Percentiles rank a stretch among this genome's conserved stretches.
These are phyloP conservation scores for Lophius piscatorius DNA, from an alignment of 2,113 vertebrate genomes.

Conservation along the genomic window DNA sequence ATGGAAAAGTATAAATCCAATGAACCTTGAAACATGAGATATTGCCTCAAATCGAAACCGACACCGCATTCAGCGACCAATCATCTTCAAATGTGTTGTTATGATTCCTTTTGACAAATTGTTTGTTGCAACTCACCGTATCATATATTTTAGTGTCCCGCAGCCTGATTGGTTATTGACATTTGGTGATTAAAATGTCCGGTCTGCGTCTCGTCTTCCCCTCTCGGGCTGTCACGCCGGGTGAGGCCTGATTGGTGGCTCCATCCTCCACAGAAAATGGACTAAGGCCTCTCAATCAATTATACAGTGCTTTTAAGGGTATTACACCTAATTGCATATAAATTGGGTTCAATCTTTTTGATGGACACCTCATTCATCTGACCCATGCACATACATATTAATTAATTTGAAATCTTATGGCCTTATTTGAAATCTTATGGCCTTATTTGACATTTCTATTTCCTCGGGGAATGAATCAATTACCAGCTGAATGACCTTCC, in stretches of 20 bases:
- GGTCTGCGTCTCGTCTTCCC: slow-evolving; percentile 21
- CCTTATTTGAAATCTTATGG: slow-evolving; percentile 30
- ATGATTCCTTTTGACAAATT: slow-evolving; percentile 36
- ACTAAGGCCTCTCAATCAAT: slow-evolving; percentile 40
- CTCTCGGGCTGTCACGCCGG: slow-evolving; percentile 15
- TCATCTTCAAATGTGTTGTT: slow-evolving; percentile 19
- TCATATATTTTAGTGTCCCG: slow-evolving; percentile 8
- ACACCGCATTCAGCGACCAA: neutral
- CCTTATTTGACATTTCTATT: slow-evolving; percentile 28
- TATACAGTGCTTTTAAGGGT: slow-evolving; percentile 31
- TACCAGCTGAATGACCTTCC: slow-evolving; percentile 19
- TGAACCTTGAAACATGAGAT: neutral
- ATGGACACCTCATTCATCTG: slow-evolving; percentile 38
- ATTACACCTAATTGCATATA: slow-evolving; percentile 52
- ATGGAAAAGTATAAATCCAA: slow-evolving; percentile 11
- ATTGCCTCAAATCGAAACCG: neutral
- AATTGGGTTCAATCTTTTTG: slow-evolving; percentile 44
- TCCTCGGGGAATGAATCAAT: slow-evolving; percentile 39
- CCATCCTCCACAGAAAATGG: slow-evolving; percentile 1
- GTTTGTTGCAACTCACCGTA: slow-evolving; percentile 15
- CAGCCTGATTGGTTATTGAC: slow-evolving; percentile 42
- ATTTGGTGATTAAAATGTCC: slow-evolving; percentile 54
- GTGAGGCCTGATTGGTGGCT: neutral
- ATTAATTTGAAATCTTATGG: no score
- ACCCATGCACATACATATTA: slow-evolving; percentile 32